These are phyloP conservation scores for Lithosia quadra DNA, from an alignment of 2,888 invertebrate species.

Conservation along the genomic window DNA sequence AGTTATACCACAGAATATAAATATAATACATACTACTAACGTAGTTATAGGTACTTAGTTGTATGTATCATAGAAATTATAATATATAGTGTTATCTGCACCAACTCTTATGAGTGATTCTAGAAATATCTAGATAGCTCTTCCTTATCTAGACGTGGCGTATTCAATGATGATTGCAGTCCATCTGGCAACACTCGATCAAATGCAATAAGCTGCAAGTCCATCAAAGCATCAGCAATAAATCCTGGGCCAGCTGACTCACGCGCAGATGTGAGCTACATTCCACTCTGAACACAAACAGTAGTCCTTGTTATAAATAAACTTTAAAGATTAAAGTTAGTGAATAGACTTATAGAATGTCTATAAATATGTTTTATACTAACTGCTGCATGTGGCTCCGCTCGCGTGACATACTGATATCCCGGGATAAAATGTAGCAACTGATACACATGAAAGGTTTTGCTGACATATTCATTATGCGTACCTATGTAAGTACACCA, in stretches of 20 bases:
- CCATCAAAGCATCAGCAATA: constrained; percentile 17
- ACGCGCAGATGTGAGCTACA: constrained; percentile 19
- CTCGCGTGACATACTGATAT: too few relatives aligned
- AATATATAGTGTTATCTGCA: too few relatives aligned
- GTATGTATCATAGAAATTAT: too few relatives aligned
- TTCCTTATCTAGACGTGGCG: neutral
- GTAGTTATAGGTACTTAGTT: too few relatives aligned
- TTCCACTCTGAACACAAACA: constrained; percentile 16
- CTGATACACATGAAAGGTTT: too few relatives aligned
- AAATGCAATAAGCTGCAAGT: constrained; percentile 5
- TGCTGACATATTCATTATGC: too few relatives aligned
- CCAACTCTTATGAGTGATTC: neutral
- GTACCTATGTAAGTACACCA: too few relatives aligned
- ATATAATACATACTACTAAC: too few relatives aligned
- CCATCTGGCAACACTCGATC: constrained; percentile 16
- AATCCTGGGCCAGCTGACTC: constrained; percentile 12
- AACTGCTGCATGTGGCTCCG: too few relatives aligned
- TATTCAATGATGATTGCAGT: constrained; percentile 5
- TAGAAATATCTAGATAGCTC: neutral
- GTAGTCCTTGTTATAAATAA: constrained; percentile 14
- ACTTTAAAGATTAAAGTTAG: neutral
- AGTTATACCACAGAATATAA: too few relatives aligned
- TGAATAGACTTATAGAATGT: neutral
- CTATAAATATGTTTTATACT: neutral
- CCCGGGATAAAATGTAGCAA: too few relatives aligned